These are phyloP conservation scores for Gadus macrocephalus DNA, from an alignment of 2,113 vertebrate species.

Conservation along the genomic window DNA sequence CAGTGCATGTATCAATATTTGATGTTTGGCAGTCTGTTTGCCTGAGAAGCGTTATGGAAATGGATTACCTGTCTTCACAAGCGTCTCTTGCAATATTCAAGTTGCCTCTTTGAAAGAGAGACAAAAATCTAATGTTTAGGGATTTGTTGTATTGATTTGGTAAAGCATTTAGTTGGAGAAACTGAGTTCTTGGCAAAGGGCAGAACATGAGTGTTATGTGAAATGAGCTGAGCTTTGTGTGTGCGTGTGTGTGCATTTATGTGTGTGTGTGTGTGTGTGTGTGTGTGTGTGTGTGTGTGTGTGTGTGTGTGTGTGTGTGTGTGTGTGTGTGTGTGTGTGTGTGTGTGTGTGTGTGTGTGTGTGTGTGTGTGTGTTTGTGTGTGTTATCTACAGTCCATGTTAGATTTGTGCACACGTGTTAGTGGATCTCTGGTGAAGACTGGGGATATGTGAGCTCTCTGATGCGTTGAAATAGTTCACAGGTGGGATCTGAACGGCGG, in stretches of 20 bases:
- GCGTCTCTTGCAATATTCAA: slow-evolving; percentile 56
- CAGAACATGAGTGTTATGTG: slow-evolving; percentile 36
- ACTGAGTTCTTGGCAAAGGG: slow-evolving; percentile 33
- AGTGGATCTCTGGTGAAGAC: slow-evolving; percentile 32
- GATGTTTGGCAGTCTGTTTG: slow-evolving; percentile 29
- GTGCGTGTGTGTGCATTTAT: neutral
- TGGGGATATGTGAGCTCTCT: slow-evolving; percentile 45
- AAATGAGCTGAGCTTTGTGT: slow-evolving; percentile 22
- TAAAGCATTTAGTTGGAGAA: slow-evolving; percentile 50
- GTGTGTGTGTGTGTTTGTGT: neutral
- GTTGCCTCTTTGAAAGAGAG: slow-evolving; percentile 30
- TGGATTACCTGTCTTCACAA: slow-evolving; percentile 43
- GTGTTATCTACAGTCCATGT: neutral
- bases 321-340: neutral
- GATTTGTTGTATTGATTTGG: slow-evolving; percentile 51
- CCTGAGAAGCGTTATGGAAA: slow-evolving; percentile 42
- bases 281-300: neutral
- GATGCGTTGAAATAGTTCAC: slow-evolving; percentile 68
- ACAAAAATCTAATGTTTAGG: slow-evolving; percentile 38
- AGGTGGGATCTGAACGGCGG: slow-evolving; percentile 63
- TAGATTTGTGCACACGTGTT: no score
- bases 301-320: neutral
- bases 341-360: neutral
- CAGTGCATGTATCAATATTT: slow-evolving; percentile 32
- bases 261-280: neutral